A percentile compares a stretch with the other conserved stretches of the same genome.
These are phyloP conservation scores for Myotis myotis DNA, from an alignment of 2,797 vertebrate genomes.

Conservation along the genomic window DNA sequence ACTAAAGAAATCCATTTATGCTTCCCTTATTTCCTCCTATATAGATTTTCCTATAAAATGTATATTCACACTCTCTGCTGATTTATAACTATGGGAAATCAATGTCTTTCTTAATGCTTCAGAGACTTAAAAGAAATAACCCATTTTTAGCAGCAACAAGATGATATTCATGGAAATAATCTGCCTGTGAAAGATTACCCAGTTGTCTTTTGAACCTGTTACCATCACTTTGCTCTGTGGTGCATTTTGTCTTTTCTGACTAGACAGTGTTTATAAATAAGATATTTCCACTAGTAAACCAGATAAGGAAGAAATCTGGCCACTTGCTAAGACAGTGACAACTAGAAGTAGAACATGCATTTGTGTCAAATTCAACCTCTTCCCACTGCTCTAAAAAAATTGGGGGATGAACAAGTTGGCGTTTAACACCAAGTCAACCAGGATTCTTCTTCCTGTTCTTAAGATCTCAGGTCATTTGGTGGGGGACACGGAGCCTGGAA, in stretches of 20 bases:
- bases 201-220: neutral
- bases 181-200: constrained; percentile 35
- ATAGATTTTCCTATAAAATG: constrained; percentile 67
- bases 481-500: neutral
- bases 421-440: neutral
- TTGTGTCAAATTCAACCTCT: neutral
- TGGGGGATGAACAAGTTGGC: neutral
- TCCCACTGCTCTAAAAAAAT: neutral
- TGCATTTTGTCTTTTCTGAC: neutral
- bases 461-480: neutral
- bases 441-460: neutral
- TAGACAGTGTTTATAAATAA: constrained; percentile 25
- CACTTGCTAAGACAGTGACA: neutral
- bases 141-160: neutral
- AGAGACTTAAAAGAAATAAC: constrained; percentile 35
- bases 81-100: constrained; percentile 56
- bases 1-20: constrained; percentile 12
- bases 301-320: neutral
- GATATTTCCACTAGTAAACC: neutral
- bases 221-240: neutral
- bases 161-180: neutral
- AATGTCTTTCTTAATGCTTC: constrained; percentile 28
- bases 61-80: constrained; percentile 46
- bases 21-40: constrained; percentile 36
- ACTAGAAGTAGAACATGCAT: neutral